Evolutionary conservation across 2,797 vertebrate genomes (phyloP), one percentile per base, ranked within the genome.

Genomic region (Hyperoplus immaculatus): DNA sequence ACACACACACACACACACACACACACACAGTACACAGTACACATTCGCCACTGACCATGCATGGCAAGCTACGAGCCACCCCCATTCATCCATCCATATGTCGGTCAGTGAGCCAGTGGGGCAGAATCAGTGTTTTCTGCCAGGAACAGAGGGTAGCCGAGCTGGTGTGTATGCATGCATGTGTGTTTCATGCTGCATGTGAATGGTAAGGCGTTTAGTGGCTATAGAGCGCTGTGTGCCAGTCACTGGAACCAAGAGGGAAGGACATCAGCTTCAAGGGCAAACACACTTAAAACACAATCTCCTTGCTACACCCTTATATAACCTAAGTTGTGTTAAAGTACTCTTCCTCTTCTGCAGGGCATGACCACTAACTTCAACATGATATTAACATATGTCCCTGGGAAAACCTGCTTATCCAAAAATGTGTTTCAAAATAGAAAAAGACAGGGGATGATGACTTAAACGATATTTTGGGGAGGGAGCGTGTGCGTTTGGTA

Each of bases 71-170:
- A 76, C 3, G 62, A 86, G 78, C 70, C 53, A 71, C 73, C 73
- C 77, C 29, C 29, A 56, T 81, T 67, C 70, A 86, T 81, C 86
- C 79, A 90, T 88, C 88, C 90, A 91, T 91, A 90, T 91, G 92
- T 92, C 68, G 79, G 87, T 90, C 87, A 91, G 82, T 77, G 85
- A 89, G 87, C 77, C 83, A 84, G 80, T 84, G 38, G 83, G 80
- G 86, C 83, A 85, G 76, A 78, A 86, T 72, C 12, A 7, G 76
- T 59, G 61, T 69, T 79, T 82, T 60, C 63, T 80, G 86, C 87
- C 89, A 91, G 80, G 65, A 84, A 57, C 81, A 77, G 82, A 78
- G 83, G 76, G 72, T 0, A 50, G 73, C 72, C 84, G 89, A 82
- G 81, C 75, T 89, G 85, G 79, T 87, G 83, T 80, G 69, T 67